phyloP scores from a whole-genome alignment of 92 coral and sea anemone genomes.

The Epizoanthus ramosus region DNA sequence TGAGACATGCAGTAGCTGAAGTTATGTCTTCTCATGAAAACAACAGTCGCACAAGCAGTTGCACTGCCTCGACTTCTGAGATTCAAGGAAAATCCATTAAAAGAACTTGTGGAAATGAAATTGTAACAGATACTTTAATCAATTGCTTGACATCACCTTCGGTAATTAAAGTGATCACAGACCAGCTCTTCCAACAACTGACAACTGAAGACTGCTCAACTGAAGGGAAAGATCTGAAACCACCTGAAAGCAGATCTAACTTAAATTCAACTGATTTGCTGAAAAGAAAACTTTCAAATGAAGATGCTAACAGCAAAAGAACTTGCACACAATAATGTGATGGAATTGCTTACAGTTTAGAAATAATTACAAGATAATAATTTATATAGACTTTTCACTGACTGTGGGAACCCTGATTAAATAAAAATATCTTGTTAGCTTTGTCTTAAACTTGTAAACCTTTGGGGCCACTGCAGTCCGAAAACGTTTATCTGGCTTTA shows the following conservation, averaged over 20 bases:
- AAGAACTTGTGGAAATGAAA: neutral
- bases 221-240: neutral
- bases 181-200: constrained; percentile 56
- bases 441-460: no score
- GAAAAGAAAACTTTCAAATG: constrained; percentile 24
- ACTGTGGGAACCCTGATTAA: no score
- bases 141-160: constrained; percentile 77
- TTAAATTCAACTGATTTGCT: neutral
- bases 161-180: constrained; percentile 61
- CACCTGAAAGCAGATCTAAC: neutral
- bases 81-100: neutral
- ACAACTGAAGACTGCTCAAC: neutral
- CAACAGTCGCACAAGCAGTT: neutral
- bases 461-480: no score
- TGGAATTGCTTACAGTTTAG: neutral
- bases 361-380: no score
- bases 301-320: neutral
- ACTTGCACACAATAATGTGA: neutral
- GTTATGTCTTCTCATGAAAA: neutral
- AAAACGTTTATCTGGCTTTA: no score
- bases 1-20: constrained; percentile 52
- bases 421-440: no score
- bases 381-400: no score
- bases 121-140: constrained; percentile 61
- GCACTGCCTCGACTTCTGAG: no score